Evolutionary conservation across 2,113 vertebrate species (phyloP).

Genomic region (Ctenomys sociabilis): DNA sequence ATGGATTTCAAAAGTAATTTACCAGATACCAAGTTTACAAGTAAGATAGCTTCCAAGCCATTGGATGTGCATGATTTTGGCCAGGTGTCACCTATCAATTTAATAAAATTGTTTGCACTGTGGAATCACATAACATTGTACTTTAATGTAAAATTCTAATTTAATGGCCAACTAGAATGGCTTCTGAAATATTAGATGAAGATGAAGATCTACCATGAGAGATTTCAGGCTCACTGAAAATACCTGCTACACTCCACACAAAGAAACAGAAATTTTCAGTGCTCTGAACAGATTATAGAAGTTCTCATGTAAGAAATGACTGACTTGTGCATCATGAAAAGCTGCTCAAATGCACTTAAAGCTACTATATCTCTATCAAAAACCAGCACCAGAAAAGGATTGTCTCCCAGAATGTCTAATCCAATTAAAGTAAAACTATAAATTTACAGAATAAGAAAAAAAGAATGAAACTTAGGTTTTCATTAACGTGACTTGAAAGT

Average conservation of each 20-base stretch:
- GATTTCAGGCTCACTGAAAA: not conserved
- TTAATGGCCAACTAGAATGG: constrained; percentile 49
- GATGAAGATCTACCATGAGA: not conserved
- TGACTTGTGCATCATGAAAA: not conserved
- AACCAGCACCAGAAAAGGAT: constrained; percentile 34
- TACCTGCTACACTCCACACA: not conserved
- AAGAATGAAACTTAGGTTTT: not conserved
- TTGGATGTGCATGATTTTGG: not conserved
- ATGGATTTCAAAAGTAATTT: constrained; percentile 22
- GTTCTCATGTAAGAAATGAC: not conserved
- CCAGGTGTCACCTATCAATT: not conserved
- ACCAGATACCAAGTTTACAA: not conserved
- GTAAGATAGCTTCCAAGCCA: not conserved
- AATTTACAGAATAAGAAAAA: constrained; percentile 2
- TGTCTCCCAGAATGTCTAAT: not conserved
- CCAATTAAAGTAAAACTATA: constrained; percentile 46
- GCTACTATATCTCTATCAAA: constrained; percentile 3
- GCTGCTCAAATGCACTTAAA: not conserved
- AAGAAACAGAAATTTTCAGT: not conserved
- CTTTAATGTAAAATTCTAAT: constrained; percentile 33
- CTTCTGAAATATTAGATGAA: constrained; percentile 20
- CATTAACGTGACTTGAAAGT: constrained; percentile 43
- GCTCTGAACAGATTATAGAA: not conserved
- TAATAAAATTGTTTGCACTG: constrained; percentile 13
- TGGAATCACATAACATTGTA: not conserved